Evolutionary conservation across 2,888 invertebrate species (phyloP).

Genomic region (Ernsta delagoae): DNA sequence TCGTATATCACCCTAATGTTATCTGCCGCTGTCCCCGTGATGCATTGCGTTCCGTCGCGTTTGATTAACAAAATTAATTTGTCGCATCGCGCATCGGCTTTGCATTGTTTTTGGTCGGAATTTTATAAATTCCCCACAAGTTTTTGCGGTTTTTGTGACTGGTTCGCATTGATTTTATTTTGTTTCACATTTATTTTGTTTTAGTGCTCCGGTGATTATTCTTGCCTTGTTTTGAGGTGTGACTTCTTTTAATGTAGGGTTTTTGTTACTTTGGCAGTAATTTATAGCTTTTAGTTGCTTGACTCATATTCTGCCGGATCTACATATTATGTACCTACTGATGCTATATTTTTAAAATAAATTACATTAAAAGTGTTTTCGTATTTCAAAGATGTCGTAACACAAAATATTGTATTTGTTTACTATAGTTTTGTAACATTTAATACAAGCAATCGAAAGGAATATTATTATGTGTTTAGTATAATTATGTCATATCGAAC

Average conservation of each 20-base stretch:
- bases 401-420: too few relatives aligned
- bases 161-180: conserved; percentile 11
- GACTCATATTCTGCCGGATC: conserved; percentile 11
- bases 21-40: conserved; percentile 77
- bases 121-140: conserved; percentile 34
- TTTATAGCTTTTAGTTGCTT: conserved; percentile 1
- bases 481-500: conserved; percentile 31
- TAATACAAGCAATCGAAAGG: conserved; percentile 4
- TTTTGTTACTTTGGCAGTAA: not conserved
- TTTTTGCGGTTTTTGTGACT: conserved; percentile 18
- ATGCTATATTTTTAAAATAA: not conserved
- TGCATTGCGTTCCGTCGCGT: conserved; percentile 71
- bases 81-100: conserved; percentile 58
- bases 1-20: conserved; percentile 79
- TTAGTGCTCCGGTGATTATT: conserved; percentile 20
- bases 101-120: conserved; percentile 46
- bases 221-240: conserved; percentile 33
- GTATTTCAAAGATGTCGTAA: not conserved
- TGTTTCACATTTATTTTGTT: conserved; percentile 17
- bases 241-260: conserved; percentile 21
- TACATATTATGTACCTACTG: not conserved
- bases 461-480: not conserved
- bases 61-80: conserved; percentile 83
- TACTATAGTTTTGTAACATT: conserved; percentile 15
- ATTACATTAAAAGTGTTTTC: not conserved